Evolutionary conservation across 2,888 invertebrate genomes (phyloP).

Genomic region (Anticlea derivata): DNA sequence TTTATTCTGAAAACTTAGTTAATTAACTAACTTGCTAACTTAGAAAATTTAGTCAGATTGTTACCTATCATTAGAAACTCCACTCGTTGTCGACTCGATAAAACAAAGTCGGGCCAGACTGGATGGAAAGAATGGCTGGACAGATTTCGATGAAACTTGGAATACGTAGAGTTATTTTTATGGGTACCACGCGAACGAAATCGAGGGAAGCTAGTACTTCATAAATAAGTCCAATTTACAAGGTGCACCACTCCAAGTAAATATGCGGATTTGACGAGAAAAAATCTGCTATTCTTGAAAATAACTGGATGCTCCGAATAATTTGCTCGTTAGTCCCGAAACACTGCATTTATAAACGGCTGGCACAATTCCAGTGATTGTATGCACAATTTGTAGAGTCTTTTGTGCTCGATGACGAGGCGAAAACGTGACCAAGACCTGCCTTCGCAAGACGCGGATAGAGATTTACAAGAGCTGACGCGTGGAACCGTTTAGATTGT

Average conservation of each 20-base stretch:
- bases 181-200: no score
- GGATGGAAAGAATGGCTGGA: no score
- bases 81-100: no score
- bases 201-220: no score
- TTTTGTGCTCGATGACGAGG: conserved; percentile 56
- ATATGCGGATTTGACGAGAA: conserved; percentile 18
- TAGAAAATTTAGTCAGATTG: no score
- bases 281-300: conserved; percentile 31
- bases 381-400: conserved; percentile 64
- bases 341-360: conserved; percentile 71
- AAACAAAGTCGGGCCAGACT: no score
- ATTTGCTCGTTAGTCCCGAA: conserved; percentile 64
- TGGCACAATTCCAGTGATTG: conserved; percentile 64
- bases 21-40: no score
- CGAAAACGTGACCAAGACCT: conserved; percentile 66
- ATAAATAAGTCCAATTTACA: conserved; percentile 8
- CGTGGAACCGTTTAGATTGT: conserved; percentile 27
- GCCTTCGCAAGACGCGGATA: conserved; percentile 36
- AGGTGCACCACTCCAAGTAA: conserved; percentile 6
- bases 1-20: no score
- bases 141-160: no score
- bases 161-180: no score
- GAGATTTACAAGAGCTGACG: conserved; percentile 37
- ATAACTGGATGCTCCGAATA: conserved; percentile 45
- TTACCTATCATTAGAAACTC: no score